A percentile compares a stretch with the other conserved stretches of the same genome.
These are phyloP conservation scores for Illadopsis cleaveri DNA, from an alignment of 2,113 vertebrate species.

Conservation along the genomic window DNA sequence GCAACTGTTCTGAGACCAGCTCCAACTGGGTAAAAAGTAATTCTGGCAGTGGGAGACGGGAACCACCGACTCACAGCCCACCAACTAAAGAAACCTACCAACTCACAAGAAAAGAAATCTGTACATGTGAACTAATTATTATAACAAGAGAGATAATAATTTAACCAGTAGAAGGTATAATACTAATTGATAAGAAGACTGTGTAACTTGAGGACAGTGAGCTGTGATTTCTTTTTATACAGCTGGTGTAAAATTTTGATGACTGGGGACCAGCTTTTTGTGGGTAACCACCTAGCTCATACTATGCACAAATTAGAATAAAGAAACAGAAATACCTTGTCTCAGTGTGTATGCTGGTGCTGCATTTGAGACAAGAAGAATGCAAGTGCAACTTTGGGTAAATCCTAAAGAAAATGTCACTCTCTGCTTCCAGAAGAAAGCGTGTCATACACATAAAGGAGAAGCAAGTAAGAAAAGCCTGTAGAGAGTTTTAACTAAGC, in stretches of 20 bases:
- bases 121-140: not conserved
- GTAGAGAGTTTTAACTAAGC: not conserved
- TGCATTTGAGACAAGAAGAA: not conserved
- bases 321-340: not conserved
- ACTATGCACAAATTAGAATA: not conserved
- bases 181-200: not conserved
- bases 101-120: not conserved
- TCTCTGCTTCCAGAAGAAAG: not conserved
- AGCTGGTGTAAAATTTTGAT: not conserved
- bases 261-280: not conserved
- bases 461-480: not conserved
- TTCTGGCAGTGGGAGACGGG: not conserved
- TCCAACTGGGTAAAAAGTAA: not conserved
- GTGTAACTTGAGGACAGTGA: not conserved
- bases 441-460: not conserved
- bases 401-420: not conserved
- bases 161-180: not conserved
- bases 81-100: not conserved
- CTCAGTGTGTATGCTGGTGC: fast-evolving
- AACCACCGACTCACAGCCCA: not conserved
- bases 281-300: not conserved
- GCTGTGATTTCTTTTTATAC: not conserved
- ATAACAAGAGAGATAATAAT: not conserved
- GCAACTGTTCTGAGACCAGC: not conserved
- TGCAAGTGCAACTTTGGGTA: not conserved